Base-by-base conservation (phyloP, 2,888 invertebrate species). In the Trachelus iudaicus region DNA sequence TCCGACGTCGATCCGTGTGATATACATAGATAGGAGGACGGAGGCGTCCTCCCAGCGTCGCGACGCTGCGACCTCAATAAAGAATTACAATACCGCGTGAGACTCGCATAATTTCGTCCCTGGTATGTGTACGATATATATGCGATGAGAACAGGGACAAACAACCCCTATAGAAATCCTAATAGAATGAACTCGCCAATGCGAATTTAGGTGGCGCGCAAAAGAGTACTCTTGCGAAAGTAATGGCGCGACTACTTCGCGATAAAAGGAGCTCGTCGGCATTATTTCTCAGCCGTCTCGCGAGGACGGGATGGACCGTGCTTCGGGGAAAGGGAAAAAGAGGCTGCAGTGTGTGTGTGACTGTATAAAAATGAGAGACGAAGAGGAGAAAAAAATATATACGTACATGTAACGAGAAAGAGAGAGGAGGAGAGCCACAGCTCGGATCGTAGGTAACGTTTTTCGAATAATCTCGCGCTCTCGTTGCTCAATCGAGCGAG, bases 401-500 rank as follows among this genome's bases (percentile, higher is more conserved):
- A 37, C 13, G 13, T 56, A 56, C 23, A 23, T 9, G 23, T 9
- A 9, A 56, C 6, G 56, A 56, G 56, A 56, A 9, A 56, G 56
- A 15, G 40, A 4, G 15, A 37, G 13, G 13, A 69, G 12, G 0
- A 69, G 6, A 69, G 0, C 31, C 31, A 30, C 9, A 56, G 56
- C 9, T 56, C 56, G 56, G 9, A 56, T 56, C 56, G 56, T 56
- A 56, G 56, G 33, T 71, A 71, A 71, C 71, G 71, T 34, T 34
- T 71, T 71, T 71, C 71, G 71, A 71, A 71, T 34, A 34, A 71
- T 34, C 31, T 34, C 71, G 71, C 71, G 31, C 71, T 71, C 71
- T 23, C 31, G 37, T 35, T 74, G 74, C 74, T 34, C 34, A 74
- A 35, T 74, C 23, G 74, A 74, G 74, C 34, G 74, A 13, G 71